Evolutionary conservation across 1,140 invertebrate species (phyloP).

Genomic region (Hydropsyche tenuis): DNA sequence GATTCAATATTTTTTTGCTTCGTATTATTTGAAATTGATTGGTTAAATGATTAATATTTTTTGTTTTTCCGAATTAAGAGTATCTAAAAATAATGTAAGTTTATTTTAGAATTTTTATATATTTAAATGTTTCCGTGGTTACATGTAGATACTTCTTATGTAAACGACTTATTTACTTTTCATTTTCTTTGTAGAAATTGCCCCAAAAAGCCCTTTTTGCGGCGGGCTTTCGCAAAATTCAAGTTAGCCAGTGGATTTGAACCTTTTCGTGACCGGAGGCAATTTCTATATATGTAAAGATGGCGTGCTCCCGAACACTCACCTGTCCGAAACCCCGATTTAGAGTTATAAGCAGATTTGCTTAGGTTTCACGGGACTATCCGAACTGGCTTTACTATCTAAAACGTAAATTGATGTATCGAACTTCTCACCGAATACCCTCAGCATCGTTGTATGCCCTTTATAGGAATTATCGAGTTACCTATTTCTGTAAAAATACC

Average conservation of each 20-base stretch:
- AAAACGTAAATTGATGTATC: conserved; percentile 2
- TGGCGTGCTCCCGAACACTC: not conserved
- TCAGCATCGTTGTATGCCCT: not conserved
- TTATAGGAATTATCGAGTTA: too few relatives aligned
- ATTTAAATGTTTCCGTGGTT: too few relatives aligned
- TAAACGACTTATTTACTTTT: too few relatives aligned
- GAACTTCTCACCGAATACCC: not conserved
- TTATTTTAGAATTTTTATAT: too few relatives aligned
- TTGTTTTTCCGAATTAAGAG: too few relatives aligned
- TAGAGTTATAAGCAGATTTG: conserved; percentile 2
- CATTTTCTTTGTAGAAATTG: too few relatives aligned
- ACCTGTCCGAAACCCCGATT: not conserved
- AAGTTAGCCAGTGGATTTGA: not conserved
- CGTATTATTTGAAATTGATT: too few relatives aligned
- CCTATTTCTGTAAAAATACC: too few relatives aligned
- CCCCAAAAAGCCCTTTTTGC: not conserved
- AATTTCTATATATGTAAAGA: not conserved
- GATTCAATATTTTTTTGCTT: too few relatives aligned
- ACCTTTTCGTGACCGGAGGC: conserved; percentile 17
- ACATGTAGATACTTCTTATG: too few relatives aligned
- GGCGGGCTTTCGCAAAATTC: not conserved
- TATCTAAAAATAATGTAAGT: too few relatives aligned
- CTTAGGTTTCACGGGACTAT: not conserved
- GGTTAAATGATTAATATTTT: too few relatives aligned
- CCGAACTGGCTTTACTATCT: not conserved